phyloP scores from a whole-genome alignment of 1,140 invertebrate genomes.

The Zaprionus vittiger region DNA sequence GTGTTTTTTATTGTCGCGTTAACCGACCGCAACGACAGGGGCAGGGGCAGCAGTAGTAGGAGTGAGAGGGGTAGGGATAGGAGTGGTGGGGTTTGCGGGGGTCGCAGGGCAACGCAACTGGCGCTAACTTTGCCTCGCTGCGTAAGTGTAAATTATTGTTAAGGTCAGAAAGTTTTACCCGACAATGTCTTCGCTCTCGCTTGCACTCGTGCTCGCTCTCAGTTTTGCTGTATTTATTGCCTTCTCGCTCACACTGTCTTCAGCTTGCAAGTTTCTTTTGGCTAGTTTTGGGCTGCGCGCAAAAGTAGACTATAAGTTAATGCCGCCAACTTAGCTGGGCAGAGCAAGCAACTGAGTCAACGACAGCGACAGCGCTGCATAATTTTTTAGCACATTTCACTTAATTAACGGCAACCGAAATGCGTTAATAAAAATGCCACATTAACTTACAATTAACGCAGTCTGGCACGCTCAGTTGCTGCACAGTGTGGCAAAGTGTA shows the following conservation, averaged over 20 bases:
- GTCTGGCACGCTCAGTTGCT: conserved; percentile 30
- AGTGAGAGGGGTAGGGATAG: not conserved
- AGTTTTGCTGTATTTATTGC: not conserved
- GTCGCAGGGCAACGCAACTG: conserved; percentile 4
- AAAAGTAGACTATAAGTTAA: conserved; percentile 52
- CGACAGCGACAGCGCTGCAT: conserved; percentile 38
- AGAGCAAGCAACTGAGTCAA: conserved; percentile 18
- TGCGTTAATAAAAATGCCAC: conserved; percentile 74
- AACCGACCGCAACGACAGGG: conserved; percentile 78
- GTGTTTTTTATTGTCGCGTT: conserved; percentile 83
- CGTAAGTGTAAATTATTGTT: conserved; percentile 83
- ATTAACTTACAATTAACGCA: conserved; percentile 76
- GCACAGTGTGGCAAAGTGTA: conserved; percentile 44
- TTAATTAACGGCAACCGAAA: conserved; percentile 67
- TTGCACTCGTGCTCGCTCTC: not conserved
- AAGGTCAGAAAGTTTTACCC: conserved; percentile 73
- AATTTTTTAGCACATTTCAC: conserved; percentile 74
- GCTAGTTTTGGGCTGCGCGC: conserved; percentile 28
- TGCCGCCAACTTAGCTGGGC: conserved; percentile 58
- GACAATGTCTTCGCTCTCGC: not conserved
- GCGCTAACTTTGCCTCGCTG: conserved; percentile 52
- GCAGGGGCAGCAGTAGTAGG: not conserved
- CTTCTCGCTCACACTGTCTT: not conserved
- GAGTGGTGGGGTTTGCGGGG: not conserved
- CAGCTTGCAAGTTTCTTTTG: conserved; percentile 36